phyloP scores from a whole-genome alignment of 1,140 invertebrate species.

The Elymnias hypermnestra region DNA sequence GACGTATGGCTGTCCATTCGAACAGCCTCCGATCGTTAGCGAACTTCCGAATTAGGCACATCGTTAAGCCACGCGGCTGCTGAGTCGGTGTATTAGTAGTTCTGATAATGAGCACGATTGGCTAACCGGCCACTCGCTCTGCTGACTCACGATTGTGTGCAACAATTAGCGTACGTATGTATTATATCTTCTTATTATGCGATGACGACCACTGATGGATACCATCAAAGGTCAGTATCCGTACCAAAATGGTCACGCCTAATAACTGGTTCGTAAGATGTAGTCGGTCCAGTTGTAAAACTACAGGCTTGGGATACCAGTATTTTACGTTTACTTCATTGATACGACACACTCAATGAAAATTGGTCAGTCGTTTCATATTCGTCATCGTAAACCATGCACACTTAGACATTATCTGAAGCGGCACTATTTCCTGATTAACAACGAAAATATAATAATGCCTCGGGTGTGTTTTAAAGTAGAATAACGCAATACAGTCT shows the following conservation, averaged over 20 bases:
- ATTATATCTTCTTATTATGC: constrained; percentile 50
- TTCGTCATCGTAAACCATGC: constrained; percentile 11
- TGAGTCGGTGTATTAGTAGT: constrained; percentile 17
- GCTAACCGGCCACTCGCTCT: constrained; percentile 40
- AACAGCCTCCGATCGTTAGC: constrained; percentile 13
- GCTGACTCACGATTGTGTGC: constrained; percentile 62
- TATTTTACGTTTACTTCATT: constrained; percentile 66
- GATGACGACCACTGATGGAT: constrained; percentile 48
- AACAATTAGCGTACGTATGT: constrained; percentile 60
- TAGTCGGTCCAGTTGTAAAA: constrained; percentile 66
- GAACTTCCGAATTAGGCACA: constrained; percentile 15
- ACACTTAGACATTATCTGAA: background rate
- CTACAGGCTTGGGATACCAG: constrained; percentile 64
- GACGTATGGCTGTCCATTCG: constrained; percentile 43
- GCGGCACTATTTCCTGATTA: background rate
- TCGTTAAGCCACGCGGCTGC: constrained; percentile 9
- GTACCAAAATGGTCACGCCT: constrained; percentile 73
- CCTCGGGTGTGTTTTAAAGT: too few relatives aligned
- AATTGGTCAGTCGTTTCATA: constrained; percentile 20
- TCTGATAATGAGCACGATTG: constrained; percentile 30
- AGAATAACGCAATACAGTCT: too few relatives aligned
- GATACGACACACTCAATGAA: constrained; percentile 56
- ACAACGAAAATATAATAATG: too few relatives aligned
- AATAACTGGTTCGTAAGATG: constrained; percentile 74
- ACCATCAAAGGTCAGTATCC: constrained; percentile 73